These are phyloP conservation scores for Eupithecia subumbrata DNA, from an alignment of 2,888 invertebrate species.

Conservation along the genomic window DNA sequence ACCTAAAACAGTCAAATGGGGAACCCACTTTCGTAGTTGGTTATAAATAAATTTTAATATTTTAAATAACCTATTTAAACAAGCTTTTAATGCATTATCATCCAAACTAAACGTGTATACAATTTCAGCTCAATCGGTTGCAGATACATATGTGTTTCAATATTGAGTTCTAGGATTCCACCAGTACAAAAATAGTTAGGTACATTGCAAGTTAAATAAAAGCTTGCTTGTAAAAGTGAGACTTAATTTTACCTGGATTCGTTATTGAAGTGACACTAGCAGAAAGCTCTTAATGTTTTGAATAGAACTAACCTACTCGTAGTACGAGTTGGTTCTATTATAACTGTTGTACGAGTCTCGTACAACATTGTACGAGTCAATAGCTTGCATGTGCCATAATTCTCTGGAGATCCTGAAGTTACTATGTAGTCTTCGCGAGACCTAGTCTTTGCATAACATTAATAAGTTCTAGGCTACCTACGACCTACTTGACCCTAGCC, in stretches of 20 bases:
- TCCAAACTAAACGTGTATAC: too few species aligned
- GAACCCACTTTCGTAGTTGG: too few species aligned
- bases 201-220: too few species aligned
- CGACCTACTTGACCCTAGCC: neutral
- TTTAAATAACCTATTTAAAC: too few species aligned
- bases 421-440: neutral
- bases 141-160: too few species aligned
- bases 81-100: too few species aligned
- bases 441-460: constrained; percentile 8
- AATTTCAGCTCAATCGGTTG: too few species aligned
- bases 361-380: neutral
- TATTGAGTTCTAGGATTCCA: too few species aligned
- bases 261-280: neutral
- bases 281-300: neutral
- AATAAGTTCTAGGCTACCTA: constrained; percentile 9
- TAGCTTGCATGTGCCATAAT: neutral
- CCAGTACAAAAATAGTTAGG: too few species aligned
- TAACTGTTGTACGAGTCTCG: neutral
- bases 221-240: neutral
- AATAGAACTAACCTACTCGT: neutral
- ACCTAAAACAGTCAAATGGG: too few species aligned
- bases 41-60: too few species aligned
- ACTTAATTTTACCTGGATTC: neutral
- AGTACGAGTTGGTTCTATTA: too few species aligned
- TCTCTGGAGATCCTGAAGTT: neutral